A percentile compares a stretch with the other conserved stretches of the same genome.
Conservation (phyloP, 2,797 vertebrate genomes). For the Tokudaia tokunoshimensis region DNA sequence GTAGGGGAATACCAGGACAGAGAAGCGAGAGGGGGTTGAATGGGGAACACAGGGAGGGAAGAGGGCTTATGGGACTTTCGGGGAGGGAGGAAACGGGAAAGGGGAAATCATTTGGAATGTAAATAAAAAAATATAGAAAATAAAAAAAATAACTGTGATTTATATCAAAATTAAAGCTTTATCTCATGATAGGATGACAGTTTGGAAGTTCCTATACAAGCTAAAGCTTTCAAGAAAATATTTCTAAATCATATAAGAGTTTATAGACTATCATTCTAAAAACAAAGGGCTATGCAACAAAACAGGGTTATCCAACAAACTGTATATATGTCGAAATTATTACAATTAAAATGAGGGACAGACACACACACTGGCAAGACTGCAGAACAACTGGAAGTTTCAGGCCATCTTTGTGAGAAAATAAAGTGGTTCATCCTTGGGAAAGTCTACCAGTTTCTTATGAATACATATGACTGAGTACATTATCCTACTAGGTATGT, state of each 20-base stretch:
- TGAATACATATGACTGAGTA: background rate
- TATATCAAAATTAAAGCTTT: constrained; percentile 15
- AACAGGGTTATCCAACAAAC: background rate
- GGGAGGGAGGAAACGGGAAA: no score
- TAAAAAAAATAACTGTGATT: background rate
- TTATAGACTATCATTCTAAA: background rate
- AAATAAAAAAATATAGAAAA: no score
- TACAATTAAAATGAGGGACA: background rate
- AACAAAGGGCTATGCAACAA: background rate
- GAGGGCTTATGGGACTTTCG: no score
- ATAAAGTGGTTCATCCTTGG: background rate
- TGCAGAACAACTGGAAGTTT: background rate
- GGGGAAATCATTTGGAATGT: no score
- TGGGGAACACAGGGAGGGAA: no score
- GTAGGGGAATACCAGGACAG: no score
- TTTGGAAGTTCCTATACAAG: background rate
- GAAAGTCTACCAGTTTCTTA: background rate
- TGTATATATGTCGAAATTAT: background rate
- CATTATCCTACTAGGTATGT: background rate
- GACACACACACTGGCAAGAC: background rate
- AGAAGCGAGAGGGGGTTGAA: no score
- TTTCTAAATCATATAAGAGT: background rate
- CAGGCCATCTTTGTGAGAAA: background rate
- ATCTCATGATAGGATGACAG: background rate
- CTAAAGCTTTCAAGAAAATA: background rate